phyloP scores from a whole-genome alignment of 2,888 invertebrate species.

The Rhingia rostrata region DNA sequence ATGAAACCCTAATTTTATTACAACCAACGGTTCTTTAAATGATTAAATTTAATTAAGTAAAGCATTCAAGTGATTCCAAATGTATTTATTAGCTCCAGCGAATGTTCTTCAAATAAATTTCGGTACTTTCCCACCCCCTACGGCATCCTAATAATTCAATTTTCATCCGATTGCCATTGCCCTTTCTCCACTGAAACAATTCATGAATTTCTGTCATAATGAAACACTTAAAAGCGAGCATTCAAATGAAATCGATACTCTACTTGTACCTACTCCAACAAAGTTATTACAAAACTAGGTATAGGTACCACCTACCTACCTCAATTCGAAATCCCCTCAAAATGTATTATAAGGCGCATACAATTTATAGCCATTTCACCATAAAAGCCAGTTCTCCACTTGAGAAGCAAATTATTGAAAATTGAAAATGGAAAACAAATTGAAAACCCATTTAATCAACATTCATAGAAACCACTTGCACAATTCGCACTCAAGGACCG shows the following conservation, averaged over 20 bases:
- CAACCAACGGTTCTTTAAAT: too few relatives aligned
- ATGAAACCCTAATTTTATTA: too few relatives aligned
- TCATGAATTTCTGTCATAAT: constrained; percentile 39
- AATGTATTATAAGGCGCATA: constrained; percentile 17
- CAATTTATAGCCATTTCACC: constrained; percentile 15
- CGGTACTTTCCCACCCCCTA: too few relatives aligned
- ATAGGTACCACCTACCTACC: not conserved
- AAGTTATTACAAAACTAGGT: constrained; percentile 31
- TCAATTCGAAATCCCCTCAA: not conserved
- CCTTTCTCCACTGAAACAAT: not conserved
- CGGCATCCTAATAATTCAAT: too few relatives aligned
- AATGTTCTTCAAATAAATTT: too few relatives aligned
- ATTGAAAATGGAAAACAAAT: not conserved
- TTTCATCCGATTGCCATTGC: too few relatives aligned
- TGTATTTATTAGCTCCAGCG: too few relatives aligned
- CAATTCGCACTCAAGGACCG: constrained; percentile 41
- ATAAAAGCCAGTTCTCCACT: constrained; percentile 11
- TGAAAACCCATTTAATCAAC: constrained; percentile 47
- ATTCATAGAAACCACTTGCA: constrained; percentile 33
- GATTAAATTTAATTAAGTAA: too few relatives aligned
- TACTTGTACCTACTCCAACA: not conserved
- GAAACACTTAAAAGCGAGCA: constrained; percentile 21
- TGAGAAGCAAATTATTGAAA: constrained; percentile 16
- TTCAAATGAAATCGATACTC: constrained; percentile 24
- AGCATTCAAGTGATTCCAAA: too few relatives aligned